Percentiles rank a stretch among this genome's conserved stretches.
Conservation (phyloP, 2,888 invertebrate species). For the Netelia melanura region DNA sequence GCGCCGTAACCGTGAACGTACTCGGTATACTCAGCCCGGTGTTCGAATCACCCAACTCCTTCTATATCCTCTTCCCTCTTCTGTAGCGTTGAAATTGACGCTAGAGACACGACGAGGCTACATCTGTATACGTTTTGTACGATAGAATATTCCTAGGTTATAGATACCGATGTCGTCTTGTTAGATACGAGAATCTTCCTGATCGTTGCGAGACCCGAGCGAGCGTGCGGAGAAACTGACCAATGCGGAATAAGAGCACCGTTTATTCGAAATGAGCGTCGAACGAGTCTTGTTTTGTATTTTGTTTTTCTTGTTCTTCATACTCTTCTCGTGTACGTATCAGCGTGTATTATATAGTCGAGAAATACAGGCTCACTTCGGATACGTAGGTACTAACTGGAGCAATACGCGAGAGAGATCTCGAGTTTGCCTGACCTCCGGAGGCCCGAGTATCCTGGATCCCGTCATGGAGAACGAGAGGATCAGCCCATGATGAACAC, state of each 20-base stretch:
- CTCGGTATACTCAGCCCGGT: constrained; percentile 16
- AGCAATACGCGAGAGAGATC: constrained; percentile 57
- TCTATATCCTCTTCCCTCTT: constrained; percentile 27
- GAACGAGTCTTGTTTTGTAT: constrained; percentile 36
- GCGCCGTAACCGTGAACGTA: constrained; percentile 32
- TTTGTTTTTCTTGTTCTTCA: not conserved
- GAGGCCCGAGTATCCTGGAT: constrained; percentile 60
- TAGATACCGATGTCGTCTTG: constrained; percentile 10
- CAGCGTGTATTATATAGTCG: constrained; percentile 13
- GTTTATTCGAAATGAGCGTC: constrained; percentile 60
- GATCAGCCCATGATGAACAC: constrained; percentile 34
- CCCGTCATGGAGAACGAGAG: constrained; percentile 45
- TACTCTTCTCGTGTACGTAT: not conserved
- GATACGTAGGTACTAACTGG: constrained; percentile 52
- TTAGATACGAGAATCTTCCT: constrained; percentile 13
- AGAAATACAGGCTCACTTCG: constrained; percentile 26
- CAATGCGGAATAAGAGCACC: constrained; percentile 40
- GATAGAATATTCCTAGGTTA: not conserved
- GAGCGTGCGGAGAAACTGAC: constrained; percentile 48
- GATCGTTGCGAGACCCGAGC: constrained; percentile 42
- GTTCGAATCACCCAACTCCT: constrained; percentile 4
- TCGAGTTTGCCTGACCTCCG: constrained; percentile 50
- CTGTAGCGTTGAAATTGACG: constrained; percentile 42
- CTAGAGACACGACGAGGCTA: constrained; percentile 34
- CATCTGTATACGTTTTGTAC: constrained; percentile 5